Conservation (phyloP, 2,797 vertebrate species). For the Hybognathus amarus region DNA sequence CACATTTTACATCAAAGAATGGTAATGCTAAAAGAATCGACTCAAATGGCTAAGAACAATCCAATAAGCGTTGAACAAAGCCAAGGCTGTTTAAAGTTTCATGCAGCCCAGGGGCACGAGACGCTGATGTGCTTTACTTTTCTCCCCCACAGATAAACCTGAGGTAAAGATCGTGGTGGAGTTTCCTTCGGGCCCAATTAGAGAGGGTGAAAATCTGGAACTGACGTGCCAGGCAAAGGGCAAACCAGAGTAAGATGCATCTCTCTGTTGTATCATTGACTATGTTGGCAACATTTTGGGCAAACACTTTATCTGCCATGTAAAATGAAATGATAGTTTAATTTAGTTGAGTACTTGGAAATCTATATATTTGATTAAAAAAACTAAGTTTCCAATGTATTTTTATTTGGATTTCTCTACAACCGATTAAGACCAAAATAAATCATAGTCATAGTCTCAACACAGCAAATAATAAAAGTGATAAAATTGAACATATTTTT, state of each 20-base stretch:
- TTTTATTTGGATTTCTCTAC: not conserved
- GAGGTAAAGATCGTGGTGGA: slow-evolving; percentile 93
- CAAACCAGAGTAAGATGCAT: slow-evolving; percentile 89
- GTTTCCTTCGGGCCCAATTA: slow-evolving; percentile 91
- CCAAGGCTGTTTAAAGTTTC: slow-evolving; percentile 49
- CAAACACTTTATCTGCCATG: not conserved
- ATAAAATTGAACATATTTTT: no score
- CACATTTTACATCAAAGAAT: slow-evolving; percentile 30
- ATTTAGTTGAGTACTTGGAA: not conserved
- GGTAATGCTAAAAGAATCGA: slow-evolving; percentile 32
- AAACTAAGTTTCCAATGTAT: not conserved
- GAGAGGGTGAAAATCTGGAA: slow-evolving; percentile 94
- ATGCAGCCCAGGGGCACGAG: slow-evolving; percentile 27
- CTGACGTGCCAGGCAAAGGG: slow-evolving; percentile 90
- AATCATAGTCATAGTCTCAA: not conserved
- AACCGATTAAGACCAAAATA: not conserved
- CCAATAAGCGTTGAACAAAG: slow-evolving; percentile 38
- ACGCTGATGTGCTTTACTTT: slow-evolving; percentile 31
- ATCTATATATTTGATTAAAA: not conserved
- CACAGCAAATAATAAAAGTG: not conserved
- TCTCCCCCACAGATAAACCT: slow-evolving; percentile 88
- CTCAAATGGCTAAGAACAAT: slow-evolving; percentile 46
- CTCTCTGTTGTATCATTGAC: not conserved
- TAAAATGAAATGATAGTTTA: not conserved
- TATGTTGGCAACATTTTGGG: not conserved